These are phyloP conservation scores for Calliphora vicina DNA, from an alignment of 1,140 invertebrate species.

Conservation along the genomic window DNA sequence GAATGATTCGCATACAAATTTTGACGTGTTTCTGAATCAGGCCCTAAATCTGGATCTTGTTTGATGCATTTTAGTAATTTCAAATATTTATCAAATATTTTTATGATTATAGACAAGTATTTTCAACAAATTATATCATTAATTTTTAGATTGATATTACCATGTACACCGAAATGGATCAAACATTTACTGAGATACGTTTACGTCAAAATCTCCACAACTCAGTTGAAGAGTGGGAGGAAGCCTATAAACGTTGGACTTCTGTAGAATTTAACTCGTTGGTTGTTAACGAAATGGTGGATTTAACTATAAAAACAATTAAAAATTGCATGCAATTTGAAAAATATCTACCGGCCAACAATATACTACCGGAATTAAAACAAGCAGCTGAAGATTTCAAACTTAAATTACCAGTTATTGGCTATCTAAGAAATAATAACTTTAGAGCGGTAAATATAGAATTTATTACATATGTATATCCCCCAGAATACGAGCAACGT, in stretches of 20 bases:
- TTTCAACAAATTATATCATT: too few species aligned
- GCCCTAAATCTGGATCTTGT: too few species aligned
- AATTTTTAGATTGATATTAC: constrained; percentile 73
- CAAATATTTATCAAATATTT: too few species aligned
- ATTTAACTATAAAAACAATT: constrained; percentile 71
- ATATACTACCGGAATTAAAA: constrained; percentile 77
- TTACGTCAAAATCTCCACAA: constrained; percentile 81
- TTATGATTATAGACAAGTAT: too few species aligned
- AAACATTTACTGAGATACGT: constrained; percentile 79
- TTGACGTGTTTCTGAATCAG: too few species aligned
- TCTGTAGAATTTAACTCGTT: constrained; percentile 73
- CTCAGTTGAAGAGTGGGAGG: constrained; percentile 75
- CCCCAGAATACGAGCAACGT: too few species aligned
- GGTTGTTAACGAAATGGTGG: constrained; percentile 75
- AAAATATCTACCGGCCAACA: constrained; percentile 78
- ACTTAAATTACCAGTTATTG: constrained; percentile 66
- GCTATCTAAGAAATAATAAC: constrained; percentile 57
- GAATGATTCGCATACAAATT: too few species aligned
- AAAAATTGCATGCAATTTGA: constrained; percentile 79
- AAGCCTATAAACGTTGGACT: constrained; percentile 63
- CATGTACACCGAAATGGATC: constrained; percentile 80
- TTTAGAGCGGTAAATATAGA: constrained; percentile 47
- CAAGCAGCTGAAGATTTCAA: constrained; percentile 80
- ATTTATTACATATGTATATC: too few species aligned
- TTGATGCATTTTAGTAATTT: too few species aligned